Conservation (phyloP, 2,797 vertebrate species). For the Orestias chungarensis region DNA sequence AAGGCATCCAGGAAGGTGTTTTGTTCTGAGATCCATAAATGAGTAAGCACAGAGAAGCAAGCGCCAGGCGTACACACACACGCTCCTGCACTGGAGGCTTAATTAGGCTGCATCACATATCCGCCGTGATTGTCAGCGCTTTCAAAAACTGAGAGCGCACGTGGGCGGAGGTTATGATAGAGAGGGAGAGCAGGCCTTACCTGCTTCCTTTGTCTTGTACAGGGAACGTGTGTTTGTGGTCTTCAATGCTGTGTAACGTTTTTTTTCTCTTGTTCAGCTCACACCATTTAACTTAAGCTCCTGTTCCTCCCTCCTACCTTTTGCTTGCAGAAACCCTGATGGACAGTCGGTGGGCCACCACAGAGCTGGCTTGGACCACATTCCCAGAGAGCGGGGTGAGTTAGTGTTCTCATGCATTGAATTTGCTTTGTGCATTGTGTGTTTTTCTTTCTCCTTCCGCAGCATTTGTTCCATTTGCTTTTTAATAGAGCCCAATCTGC, state of each 20-base stretch:
- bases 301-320: conserved; percentile 61
- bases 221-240: conserved; percentile 37
- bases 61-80: conserved; percentile 31
- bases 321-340: conserved; percentile 92
- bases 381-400: conserved; percentile 98
- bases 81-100: conserved; percentile 28
- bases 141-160: conserved; percentile 38
- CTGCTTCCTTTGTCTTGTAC: conserved; percentile 36
- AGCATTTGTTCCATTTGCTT: conserved; percentile 78
- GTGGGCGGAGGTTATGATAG: conserved; percentile 56
- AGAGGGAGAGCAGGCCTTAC: conserved; percentile 43
- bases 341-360: conserved; percentile 98
- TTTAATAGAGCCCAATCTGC: conserved; percentile 70
- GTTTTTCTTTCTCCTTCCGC: conserved; percentile 28
- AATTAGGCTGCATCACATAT: conserved; percentile 62
- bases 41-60: conserved; percentile 53
- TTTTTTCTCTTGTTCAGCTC: neutral
- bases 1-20: conserved; percentile 42
- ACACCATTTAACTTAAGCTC: conserved; percentile 42
- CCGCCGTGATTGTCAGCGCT: conserved; percentile 54
- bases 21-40: conserved; percentile 55
- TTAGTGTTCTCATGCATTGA: conserved; percentile 46
- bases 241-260: conserved; percentile 38
- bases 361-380: conserved; percentile 95
- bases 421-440: conserved; percentile 10